Base-by-base conservation (phyloP, 2,888 invertebrate species). In the Drosophila monieri region DNA sequence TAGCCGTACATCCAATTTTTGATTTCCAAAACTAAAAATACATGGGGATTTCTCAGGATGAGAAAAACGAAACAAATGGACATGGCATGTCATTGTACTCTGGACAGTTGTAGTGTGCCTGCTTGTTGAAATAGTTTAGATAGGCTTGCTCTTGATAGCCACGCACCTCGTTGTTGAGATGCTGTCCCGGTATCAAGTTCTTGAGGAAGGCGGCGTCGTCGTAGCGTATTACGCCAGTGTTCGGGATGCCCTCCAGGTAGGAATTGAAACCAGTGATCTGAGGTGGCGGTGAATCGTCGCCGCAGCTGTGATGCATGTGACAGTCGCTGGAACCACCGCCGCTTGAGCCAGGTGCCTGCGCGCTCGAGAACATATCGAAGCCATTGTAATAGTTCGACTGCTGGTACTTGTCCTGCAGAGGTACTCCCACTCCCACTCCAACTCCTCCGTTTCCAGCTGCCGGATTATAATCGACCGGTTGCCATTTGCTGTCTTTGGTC, bases 141-240 rank as follows among this genome's bases (percentile, higher is more conserved):
- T 6, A 35, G 1, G 47, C 4, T 8, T n/a, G 41, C 9, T 32
- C 14, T 3, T 41, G 39, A 41, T 41, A 10, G 39, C 39, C 15
- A 79, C 83, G 49, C 64, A 92, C 92, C 89, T 92, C 92, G 80
- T 90, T 92, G 76, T 92, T 92, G 25, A 92, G 88, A 79, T 91
- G 90, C 66, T 92, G 92, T 12, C 92, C 92, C n/a, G 92, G 91
- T 80, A 92, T 91, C 61, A 92, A 78, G 66, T 90, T 91, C 78
- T 90, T 90, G 41, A 91, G 88, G 71, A 91, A 92, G 5, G 91
- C 84, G 35, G 90, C 88, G 71, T 92, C 91, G 65, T 91, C 91
- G 61, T 91, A 91, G 62, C 91, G 91, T 60, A 90, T 90, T 55
- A 89, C 89, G 9, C 89, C 90, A 3, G 90, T 90, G 61, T 90